Evolutionary conservation across 37 sponge, comb jelly and placozoan genomes (phyloP).

Genomic region (Cliona cf. orientalis): DNA sequence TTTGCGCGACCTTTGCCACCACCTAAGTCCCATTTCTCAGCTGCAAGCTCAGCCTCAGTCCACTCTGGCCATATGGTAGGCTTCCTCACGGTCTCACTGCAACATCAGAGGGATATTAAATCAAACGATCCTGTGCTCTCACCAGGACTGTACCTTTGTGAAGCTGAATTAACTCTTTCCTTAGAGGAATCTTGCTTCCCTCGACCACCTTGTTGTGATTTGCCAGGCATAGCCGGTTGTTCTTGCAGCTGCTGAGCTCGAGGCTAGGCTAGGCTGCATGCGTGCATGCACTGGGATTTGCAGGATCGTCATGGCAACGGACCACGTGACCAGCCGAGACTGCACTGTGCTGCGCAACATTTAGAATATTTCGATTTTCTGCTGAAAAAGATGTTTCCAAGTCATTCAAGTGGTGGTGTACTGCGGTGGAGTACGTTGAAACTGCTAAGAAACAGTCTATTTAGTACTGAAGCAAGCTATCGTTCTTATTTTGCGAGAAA

Average conservation of each 20-base stretch:
- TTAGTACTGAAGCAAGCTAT: too few relatives aligned
- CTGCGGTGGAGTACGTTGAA: too few relatives aligned
- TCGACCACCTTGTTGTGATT: not conserved
- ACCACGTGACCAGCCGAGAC: not conserved
- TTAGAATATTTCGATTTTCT: too few relatives aligned
- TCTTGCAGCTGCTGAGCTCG: too few relatives aligned
- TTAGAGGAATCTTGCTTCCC: constrained; percentile 27
- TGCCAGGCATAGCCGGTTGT: constrained; percentile 20
- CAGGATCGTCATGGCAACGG: not conserved
- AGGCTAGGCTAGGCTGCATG: too few relatives aligned
- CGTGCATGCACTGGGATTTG: too few relatives aligned
- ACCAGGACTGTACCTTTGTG: not conserved
- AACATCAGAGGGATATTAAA: not conserved
- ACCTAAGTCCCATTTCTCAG: constrained; percentile 86
- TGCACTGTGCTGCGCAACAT: not conserved
- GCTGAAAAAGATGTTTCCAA: too few relatives aligned
- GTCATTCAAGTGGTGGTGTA: too few relatives aligned
- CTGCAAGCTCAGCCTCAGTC: constrained; percentile 84
- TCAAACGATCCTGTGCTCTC: not conserved
- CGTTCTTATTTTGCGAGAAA: too few relatives aligned
- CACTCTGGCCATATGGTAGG: constrained; percentile 95
- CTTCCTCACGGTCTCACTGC: constrained; percentile 18
- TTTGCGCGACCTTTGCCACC: constrained; percentile 62
- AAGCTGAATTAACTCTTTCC: not conserved
- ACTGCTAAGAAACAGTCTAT: too few relatives aligned